These are phyloP conservation scores for Cerastoderma edule DNA, from an alignment of 2,888 invertebrate genomes.

Conservation along the genomic window DNA sequence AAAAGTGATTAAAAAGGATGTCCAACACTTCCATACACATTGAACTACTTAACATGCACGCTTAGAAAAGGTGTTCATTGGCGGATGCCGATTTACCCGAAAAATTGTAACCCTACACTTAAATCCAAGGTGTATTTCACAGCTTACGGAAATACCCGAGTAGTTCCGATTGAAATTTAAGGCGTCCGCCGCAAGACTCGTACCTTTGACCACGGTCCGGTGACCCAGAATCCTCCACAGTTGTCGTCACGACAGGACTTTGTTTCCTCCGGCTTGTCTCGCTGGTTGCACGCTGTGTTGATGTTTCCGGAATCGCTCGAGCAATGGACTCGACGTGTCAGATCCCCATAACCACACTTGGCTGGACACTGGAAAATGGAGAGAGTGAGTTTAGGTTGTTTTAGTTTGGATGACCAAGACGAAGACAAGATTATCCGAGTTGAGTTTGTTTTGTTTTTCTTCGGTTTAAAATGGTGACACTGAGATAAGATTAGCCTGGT, in stretches of 20 bases:
- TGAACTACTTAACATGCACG: background rate
- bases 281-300: constrained; percentile 50
- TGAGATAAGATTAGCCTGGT: too few species aligned
- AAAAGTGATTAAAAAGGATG: background rate
- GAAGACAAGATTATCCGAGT: too few species aligned
- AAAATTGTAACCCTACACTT: background rate
- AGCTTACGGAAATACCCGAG: background rate
- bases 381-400: too few species aligned
- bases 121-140: background rate
- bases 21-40: background rate
- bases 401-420: too few species aligned
- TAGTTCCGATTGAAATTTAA: background rate
- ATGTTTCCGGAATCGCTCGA: constrained; percentile 49
- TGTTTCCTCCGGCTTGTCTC: constrained; percentile 61
- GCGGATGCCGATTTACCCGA: background rate
- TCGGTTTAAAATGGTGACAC: too few species aligned
- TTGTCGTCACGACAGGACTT: constrained; percentile 65
- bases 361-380: constrained; percentile 77
- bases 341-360: constrained; percentile 80
- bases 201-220: constrained; percentile 75
- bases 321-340: constrained; percentile 66
- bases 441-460: too few species aligned
- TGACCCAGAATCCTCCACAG: constrained; percentile 73
- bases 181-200: background rate
- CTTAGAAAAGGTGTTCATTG: background rate